Evolutionary conservation across 2,113 vertebrate genomes (phyloP), one percentile per base, ranked within the genome.

Genomic region (Tragulus kanchil): DNA sequence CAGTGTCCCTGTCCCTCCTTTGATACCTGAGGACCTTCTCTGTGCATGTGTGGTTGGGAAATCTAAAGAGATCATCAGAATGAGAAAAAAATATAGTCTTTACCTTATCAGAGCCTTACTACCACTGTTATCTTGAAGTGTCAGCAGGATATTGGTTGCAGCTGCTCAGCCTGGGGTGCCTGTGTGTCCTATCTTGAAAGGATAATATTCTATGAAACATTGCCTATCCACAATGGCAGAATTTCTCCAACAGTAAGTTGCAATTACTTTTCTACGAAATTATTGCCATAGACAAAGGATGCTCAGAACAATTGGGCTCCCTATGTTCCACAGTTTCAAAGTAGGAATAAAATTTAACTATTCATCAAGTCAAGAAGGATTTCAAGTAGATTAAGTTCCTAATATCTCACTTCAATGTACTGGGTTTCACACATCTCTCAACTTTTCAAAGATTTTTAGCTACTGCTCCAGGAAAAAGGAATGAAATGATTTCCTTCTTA

Each of bases 171-270:
- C 50, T 78, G 26, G 3, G 5, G 16, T 15, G 26, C 48, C 6
- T n/a, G 15, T 54, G 54, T 52, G 48, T 78, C 75, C 50, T 54
- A 11, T 26, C 16, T 78, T 16, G 11, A 31, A 78, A 50, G 13
- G 28, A 45, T 89, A 86, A 79, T 79, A 28, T 67, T 83, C 56
- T 36, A 83, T 8, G 45, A 59, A 73, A 78, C 6, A 31, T 15
- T 83, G 61, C 54, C 79, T 88, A 83, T 54, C 11, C 64, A 91
- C 23, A 97, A 62, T 77, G 83, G 42, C 9, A 93, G n/a, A 83
- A 93, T 89, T 93, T 90, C n/a, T 78, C n/a, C 50, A 93, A 67
- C n/a, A 84, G 45, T 82, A 86, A 92, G n/a, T 61, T 67, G 14
- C 25, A 92, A 45, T 93, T 90, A 69, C 5, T 82, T 89, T 61